Percentiles rank a stretch among this genome's conserved stretches.
phyloP scores from a whole-genome alignment of 2,888 invertebrate species.

The Habroteleia sp. region DNA sequence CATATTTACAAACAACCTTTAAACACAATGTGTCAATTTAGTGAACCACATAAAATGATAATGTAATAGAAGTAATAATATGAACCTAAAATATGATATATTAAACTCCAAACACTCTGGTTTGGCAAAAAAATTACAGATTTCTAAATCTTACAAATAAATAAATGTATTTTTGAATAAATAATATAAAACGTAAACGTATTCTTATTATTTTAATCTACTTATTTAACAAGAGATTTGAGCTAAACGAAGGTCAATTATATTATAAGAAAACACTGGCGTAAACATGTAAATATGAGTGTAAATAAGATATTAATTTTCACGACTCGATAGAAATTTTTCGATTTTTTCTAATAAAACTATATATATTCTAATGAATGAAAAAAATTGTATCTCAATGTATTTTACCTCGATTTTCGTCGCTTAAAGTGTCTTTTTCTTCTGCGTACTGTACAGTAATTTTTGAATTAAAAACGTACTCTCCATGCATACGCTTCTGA shows the following conservation, averaged over 20 bases:
- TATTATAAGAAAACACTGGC: not conserved
- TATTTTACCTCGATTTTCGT: constrained; percentile 74
- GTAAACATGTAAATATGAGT: not conserved
- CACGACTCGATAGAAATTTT: not conserved
- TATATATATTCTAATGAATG: constrained; percentile 3
- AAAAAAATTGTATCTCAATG: no score
- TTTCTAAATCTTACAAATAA: no score
- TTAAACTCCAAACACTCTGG: no score
- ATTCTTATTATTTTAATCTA: no score
- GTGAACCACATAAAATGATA: not conserved
- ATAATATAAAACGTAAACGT: no score
- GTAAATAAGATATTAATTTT: not conserved
- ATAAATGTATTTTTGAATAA: no score
- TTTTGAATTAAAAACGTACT: constrained; percentile 90
- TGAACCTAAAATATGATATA: no score
- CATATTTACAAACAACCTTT: constrained; percentile 33
- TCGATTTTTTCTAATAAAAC: not conserved
- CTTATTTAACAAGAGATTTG: not conserved
- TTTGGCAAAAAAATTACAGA: no score
- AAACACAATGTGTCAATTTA: constrained; percentile 16
- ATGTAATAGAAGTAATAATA: no score
- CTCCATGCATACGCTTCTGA: constrained; percentile 91
- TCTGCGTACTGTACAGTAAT: constrained; percentile 83
- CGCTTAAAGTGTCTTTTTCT: constrained; percentile 70
- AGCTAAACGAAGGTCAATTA: constrained; percentile 4